A percentile compares a stretch with the other conserved stretches of the same genome.
Evolutionary conservation across 2,888 invertebrate genomes (phyloP).

Genomic region (Clanis bilineata): DNA sequence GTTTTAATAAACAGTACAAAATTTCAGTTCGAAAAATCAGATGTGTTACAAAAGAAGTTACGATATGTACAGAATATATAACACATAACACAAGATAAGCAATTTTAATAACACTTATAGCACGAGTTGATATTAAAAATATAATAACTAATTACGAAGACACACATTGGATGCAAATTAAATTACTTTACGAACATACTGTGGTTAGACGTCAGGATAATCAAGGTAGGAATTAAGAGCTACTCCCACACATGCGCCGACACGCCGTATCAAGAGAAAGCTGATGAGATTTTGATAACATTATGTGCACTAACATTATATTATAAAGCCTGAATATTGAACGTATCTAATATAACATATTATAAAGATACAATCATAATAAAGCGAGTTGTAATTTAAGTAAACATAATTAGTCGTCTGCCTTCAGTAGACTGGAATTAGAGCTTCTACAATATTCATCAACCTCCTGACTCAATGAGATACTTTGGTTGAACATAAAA

Average conservation of each 20-base stretch:
- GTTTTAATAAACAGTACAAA: too few relatives aligned
- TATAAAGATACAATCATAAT: neutral
- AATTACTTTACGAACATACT: neutral
- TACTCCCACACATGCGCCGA: conserved; percentile 34
- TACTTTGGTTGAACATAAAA: too few relatives aligned
- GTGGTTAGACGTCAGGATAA: conserved; percentile 21
- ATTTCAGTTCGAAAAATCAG: too few relatives aligned
- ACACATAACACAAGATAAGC: too few relatives aligned
- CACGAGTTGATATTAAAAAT: neutral
- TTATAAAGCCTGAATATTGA: neutral
- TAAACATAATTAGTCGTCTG: too few relatives aligned
- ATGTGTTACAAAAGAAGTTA: too few relatives aligned
- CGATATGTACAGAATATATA: too few relatives aligned
- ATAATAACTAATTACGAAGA: neutral
- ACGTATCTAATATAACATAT: neutral
- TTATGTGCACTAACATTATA: neutral
- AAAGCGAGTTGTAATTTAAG: neutral
- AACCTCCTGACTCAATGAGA: too few relatives aligned
- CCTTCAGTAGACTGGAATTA: too few relatives aligned
- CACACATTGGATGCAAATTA: neutral
- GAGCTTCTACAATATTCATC: too few relatives aligned
- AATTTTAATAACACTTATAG: neutral
- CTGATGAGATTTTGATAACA: conserved; percentile 15
- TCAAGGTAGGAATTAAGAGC: conserved; percentile 31
- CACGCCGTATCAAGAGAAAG: conserved; percentile 21